phyloP scores from a whole-genome alignment of 2,797 vertebrate species.

The Cossypha caffra region DNA sequence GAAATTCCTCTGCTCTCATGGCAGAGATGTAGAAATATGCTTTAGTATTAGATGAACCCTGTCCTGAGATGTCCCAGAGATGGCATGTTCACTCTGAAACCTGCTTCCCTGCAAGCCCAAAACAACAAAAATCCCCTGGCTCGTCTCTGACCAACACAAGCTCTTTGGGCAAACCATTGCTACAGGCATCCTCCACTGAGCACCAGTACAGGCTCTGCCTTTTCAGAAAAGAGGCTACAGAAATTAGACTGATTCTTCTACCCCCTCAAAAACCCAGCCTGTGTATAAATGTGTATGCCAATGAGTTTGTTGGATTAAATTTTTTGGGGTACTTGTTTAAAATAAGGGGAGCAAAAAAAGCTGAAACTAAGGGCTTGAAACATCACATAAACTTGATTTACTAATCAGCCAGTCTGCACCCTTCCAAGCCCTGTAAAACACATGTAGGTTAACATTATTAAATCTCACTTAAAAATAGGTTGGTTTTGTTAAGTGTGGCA shows the following conservation, averaged over 20 bases:
- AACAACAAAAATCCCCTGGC: neutral
- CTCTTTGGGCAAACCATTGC: neutral
- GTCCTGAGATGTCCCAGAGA: neutral
- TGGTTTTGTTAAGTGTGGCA: neutral
- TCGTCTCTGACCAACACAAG: fast-evolving
- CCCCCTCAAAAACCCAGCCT: neutral
- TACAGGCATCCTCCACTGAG: neutral
- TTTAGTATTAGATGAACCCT: neutral
- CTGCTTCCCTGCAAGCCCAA: neutral
- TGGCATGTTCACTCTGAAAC: neutral
- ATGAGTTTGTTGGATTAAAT: neutral
- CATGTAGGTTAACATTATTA: neutral
- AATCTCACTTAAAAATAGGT: neutral
- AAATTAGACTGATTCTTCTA: neutral
- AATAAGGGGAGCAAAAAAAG: neutral
- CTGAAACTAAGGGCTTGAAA: neutral
- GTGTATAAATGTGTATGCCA: neutral
- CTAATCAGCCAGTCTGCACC: neutral
- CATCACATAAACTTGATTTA: neutral
- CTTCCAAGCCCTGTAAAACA: neutral
- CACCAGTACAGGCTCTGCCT: neutral
- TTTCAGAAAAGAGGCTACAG: neutral
- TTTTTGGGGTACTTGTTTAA: neutral
- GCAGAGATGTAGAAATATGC: neutral
- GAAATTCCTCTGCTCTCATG: neutral